These are phyloP conservation scores for Hesperia comma DNA, from an alignment of 2,888 invertebrate species.

Conservation along the genomic window DNA sequence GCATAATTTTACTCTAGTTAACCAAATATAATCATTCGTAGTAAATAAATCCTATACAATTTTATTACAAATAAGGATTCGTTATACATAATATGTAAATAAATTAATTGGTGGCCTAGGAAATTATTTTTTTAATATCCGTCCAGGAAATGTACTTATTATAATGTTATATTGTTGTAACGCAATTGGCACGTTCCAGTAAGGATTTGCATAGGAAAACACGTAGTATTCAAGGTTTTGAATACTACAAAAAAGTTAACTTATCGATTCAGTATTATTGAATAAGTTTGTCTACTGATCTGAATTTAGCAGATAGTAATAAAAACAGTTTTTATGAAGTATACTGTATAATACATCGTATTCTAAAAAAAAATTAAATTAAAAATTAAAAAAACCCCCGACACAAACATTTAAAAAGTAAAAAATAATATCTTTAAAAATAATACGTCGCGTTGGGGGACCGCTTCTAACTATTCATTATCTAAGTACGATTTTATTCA, in stretches of 20 bases:
- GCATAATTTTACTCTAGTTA: too few species aligned
- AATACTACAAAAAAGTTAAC: slow-evolving; percentile 5
- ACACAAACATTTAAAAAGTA: too few species aligned
- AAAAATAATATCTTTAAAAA: too few species aligned
- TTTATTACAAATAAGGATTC: neutral
- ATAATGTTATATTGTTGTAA: neutral
- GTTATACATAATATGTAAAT: neutral
- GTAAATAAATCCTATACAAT: neutral
- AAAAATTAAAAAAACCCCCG: too few species aligned
- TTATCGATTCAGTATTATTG: slow-evolving; percentile 5
- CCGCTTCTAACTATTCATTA: too few species aligned
- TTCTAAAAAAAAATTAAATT: too few species aligned
- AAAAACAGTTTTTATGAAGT: too few species aligned
- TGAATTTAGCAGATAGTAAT: neutral
- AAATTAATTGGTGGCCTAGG: neutral
- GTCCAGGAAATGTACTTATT: slow-evolving; percentile 1
- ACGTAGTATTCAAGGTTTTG: slow-evolving; percentile 4
- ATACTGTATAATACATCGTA: too few species aligned
- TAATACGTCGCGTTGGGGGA: too few species aligned
- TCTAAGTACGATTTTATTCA: too few species aligned
- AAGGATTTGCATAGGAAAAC: slow-evolving; percentile 7
- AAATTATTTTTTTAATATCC: slow-evolving; percentile 6
- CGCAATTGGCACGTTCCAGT: neutral
- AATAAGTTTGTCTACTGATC: neutral
- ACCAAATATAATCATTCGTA: too few species aligned